These are phyloP conservation scores for Hypolimnas misippus DNA, from an alignment of 2,888 invertebrate species.

Conservation along the genomic window DNA sequence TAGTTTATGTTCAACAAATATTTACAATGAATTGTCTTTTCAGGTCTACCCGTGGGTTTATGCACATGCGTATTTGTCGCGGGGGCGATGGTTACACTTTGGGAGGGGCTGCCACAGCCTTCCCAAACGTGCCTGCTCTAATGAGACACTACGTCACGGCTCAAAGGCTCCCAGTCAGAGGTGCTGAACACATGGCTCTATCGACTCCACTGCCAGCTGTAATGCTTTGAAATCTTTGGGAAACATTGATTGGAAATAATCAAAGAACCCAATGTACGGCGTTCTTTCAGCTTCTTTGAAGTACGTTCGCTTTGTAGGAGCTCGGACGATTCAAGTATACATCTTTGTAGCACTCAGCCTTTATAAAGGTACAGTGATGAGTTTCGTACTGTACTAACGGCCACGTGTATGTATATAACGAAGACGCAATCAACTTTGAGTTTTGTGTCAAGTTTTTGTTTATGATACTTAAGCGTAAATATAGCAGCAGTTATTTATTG, in stretches of 20 bases:
- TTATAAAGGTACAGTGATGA: conserved; percentile 15
- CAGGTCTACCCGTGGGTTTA: conserved; percentile 97
- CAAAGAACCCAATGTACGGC: conserved; percentile 23
- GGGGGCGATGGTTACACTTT: conserved; percentile 92
- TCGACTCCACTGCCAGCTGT: conserved; percentile 95
- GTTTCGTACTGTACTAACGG: conserved; percentile 10
- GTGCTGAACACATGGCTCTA: conserved; percentile 98
- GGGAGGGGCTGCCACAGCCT: conserved; percentile 96
- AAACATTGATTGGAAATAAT: conserved; percentile 19
- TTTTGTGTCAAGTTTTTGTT: conserved; percentile 33
- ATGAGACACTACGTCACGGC: conserved; percentile 95
- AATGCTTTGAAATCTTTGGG: conserved; percentile 81
- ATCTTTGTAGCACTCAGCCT: conserved; percentile 13
- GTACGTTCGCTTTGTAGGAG: conserved; percentile 31
- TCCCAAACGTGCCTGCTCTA: conserved; percentile 96
- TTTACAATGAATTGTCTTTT: conserved; percentile 48
- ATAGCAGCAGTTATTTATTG: conserved; percentile 56
- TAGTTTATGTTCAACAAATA: neutral
- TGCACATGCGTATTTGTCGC: conserved; percentile 98
- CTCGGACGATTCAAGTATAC: conserved; percentile 9
- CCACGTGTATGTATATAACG: conserved; percentile 41
- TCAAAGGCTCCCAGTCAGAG: conserved; percentile 96
- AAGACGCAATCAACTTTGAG: conserved; percentile 31
- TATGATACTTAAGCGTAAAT: conserved; percentile 45
- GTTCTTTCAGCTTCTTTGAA: conserved; percentile 20